Evolutionary conservation across 2,113 vertebrate genomes (phyloP), one percentile per base, ranked within the genome.

Genomic region (Polypterus senegalus): DNA sequence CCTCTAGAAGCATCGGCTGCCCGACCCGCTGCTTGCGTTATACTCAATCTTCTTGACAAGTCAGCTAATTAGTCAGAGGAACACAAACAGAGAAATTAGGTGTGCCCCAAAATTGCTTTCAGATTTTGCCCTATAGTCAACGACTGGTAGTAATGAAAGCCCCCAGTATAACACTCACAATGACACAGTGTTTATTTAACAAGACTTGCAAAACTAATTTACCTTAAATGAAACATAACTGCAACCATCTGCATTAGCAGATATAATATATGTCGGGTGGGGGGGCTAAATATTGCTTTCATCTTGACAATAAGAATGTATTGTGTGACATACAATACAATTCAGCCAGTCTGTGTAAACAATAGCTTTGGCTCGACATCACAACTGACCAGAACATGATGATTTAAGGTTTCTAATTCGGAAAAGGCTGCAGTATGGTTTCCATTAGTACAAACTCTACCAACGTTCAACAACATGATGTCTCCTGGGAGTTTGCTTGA

Each of bases 31-130:
- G 44, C 44, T 79, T 74, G 79, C 82, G 77, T 81, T 81, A 81
- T 77, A 81, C 83, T 86, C 81, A 80, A 84, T 86, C 82, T 85
- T 86, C 79, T 76, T 83, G 82, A 84, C 80, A 85, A 83, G 76
- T 76, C 71, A 57, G 67, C 83, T 86, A 86, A 88, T 86, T 83
- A 86, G 76, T 75, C 80, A 76, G 81, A 82, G 75, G 75, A 83
- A 86, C 80, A 79, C 77, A 84, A 83, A 84, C 81, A 85, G 75
- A 79, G 79, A 79, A 83, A 85, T 82, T 83, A 81, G 77, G 79
- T 79, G 75, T 81, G 78, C 76, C 78, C 79, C 74, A 74, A 83
- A 86, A 86, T 86, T 84, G 78, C 82, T 82, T 81, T 81, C 77
- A 84, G 83, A 86, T 85, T 81, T 85, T 79, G 68, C 77, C 74